These are phyloP conservation scores for Drosophila fuyamai DNA, from an alignment of 1,140 invertebrate species.

Conservation along the genomic window DNA sequence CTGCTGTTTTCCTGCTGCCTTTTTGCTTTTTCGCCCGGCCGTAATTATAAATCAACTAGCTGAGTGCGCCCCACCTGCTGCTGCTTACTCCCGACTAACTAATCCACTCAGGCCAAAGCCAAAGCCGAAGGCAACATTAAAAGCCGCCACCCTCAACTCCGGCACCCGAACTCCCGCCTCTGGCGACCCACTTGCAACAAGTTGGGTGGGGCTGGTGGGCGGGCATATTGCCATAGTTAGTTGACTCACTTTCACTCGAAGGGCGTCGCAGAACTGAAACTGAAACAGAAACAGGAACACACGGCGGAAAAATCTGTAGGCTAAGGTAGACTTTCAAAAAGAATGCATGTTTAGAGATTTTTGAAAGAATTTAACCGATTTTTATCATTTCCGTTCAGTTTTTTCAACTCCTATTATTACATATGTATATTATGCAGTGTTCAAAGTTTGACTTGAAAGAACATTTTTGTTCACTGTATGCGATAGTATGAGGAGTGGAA, in stretches of 20 bases:
- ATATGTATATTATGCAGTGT: too few species aligned
- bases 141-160: constrained; percentile 33
- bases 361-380: too few species aligned
- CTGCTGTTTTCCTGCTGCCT: constrained; percentile 13
- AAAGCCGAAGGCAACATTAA: constrained; percentile 64
- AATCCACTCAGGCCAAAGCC: constrained; percentile 68
- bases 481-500: constrained; percentile 13
- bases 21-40: constrained; percentile 26
- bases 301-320: neutral
- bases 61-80: constrained; percentile 41
- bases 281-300: constrained; percentile 23
- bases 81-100: constrained; percentile 54
- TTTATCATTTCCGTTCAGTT: too few species aligned
- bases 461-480: constrained; percentile 4
- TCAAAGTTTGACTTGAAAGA: too few species aligned
- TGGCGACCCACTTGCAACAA: constrained; percentile 77
- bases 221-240: constrained; percentile 48
- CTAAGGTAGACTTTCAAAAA: too few species aligned
- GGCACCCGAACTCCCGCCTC: neutral
- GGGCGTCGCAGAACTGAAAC: constrained; percentile 33
- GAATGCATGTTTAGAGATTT: too few species aligned
- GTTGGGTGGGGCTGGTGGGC: constrained; percentile 28
- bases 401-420: too few species aligned
- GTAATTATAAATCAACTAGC: constrained; percentile 82
- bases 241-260: constrained; percentile 58